These are phyloP conservation scores for Pectinophora gossypiella DNA, from an alignment of 1,140 invertebrate genomes.

Conservation along the genomic window DNA sequence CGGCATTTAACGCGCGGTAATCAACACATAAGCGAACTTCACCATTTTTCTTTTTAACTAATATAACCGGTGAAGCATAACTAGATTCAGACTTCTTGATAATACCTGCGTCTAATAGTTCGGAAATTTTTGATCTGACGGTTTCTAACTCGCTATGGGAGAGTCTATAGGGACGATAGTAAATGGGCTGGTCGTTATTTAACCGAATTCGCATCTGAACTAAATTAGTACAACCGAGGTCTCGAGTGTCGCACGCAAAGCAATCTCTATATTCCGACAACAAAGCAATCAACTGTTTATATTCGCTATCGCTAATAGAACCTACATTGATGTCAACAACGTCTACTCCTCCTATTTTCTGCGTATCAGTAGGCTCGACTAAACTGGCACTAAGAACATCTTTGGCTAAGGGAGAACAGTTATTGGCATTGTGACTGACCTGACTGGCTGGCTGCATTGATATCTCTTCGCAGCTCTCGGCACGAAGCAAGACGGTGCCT, in stretches of 20 bases:
- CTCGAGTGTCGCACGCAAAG: constrained; percentile 17
- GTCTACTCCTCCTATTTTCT: no score
- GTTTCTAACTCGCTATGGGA: constrained; percentile 19
- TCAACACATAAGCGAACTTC: no score
- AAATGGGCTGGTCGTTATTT: constrained; percentile 16
- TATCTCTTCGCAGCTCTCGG: constrained; percentile 3
- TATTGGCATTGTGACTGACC: no score
- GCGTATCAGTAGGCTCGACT: no score
- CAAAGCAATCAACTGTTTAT: constrained; percentile 7
- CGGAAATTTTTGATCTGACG: constrained; percentile 18
- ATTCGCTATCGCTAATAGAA: no score
- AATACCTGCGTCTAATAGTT: constrained; percentile 20
- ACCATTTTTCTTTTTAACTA: no score
- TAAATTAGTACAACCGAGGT: constrained; percentile 21
- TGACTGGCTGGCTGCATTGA: no score
- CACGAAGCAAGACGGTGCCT: constrained; percentile 8
- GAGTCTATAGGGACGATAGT: constrained; percentile 24
- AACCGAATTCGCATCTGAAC: constrained; percentile 23
- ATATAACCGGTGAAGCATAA: constrained; percentile 23
- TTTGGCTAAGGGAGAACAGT: no score
- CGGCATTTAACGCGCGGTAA: no score
- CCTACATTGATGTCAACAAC: no score
- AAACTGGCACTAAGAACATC: no score
- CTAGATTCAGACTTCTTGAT: constrained; percentile 24
- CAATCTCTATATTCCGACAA: constrained; percentile 11